Percentiles rank a stretch among this genome's conserved stretches.
These are phyloP conservation scores for Darevskia nairensis DNA, from an alignment of 2,797 vertebrate species.

Conservation along the genomic window DNA sequence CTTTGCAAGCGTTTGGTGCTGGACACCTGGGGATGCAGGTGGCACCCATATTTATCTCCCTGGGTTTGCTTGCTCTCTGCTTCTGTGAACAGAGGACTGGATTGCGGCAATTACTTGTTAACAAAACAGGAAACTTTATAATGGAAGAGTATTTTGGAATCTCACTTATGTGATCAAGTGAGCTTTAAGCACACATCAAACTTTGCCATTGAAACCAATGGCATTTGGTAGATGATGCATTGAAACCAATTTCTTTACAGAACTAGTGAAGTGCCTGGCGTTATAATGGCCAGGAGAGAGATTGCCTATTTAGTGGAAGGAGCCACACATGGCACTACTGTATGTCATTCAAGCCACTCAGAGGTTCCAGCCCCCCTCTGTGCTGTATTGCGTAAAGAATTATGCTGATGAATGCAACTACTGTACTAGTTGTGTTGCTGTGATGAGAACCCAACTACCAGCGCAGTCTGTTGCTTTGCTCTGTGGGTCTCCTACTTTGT, in stretches of 20 bases:
- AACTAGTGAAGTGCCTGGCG: background rate
- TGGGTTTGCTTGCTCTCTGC: too few relatives aligned
- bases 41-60: too few relatives aligned
- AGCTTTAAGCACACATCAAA: background rate
- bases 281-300: background rate
- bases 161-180: background rate
- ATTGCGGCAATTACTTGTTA: background rate
- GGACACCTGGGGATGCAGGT: too few relatives aligned
- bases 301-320: background rate
- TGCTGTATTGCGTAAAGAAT: background rate
- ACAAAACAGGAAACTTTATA: background rate
- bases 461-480: background rate
- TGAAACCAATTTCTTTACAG: background rate
- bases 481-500: background rate
- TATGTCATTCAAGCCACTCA: background rate
- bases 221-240: background rate
- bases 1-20: too few relatives aligned
- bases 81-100: background rate
- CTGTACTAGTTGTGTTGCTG: background rate
- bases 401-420: conserved; percentile 13
- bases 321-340: background rate
- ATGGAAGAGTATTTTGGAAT: background rate
- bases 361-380: background rate
- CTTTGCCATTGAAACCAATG: too few relatives aligned
- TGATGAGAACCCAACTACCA: background rate